These are phyloP conservation scores for Coleophora flavipennella DNA, from an alignment of 2,888 invertebrate genomes.

Conservation along the genomic window DNA sequence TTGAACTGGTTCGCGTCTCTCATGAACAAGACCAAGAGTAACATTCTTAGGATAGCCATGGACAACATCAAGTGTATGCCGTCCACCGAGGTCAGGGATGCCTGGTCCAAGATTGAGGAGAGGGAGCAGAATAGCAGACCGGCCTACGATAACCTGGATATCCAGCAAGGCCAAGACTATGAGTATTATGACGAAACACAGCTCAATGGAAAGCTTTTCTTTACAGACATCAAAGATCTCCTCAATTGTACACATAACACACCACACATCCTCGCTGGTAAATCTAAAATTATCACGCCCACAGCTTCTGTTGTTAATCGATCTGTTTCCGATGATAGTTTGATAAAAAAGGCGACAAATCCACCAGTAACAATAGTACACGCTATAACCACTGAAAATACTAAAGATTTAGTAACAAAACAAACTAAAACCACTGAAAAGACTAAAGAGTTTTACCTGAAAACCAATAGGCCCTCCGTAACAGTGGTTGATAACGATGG, in stretches of 20 bases:
- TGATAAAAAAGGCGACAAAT: no score
- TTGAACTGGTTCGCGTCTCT: slow-evolving; percentile 51
- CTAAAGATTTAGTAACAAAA: no score
- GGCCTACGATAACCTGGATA: slow-evolving; percentile 28
- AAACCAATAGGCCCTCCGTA: no score
- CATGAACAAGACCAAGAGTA: slow-evolving; percentile 48
- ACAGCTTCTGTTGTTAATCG: neutral
- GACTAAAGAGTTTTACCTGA: no score
- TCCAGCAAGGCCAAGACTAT: slow-evolving; percentile 33
- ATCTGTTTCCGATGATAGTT: no score
- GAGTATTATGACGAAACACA: slow-evolving; percentile 61
- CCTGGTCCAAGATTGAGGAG: slow-evolving; percentile 40
- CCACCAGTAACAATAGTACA: no score
- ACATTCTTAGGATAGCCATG: slow-evolving; percentile 33
- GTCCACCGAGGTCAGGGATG: slow-evolving; percentile 33
- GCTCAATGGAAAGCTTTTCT: slow-evolving; percentile 57
- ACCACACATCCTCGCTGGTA: slow-evolving; percentile 9
- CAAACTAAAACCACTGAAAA: no score
- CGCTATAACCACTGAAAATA: no score
- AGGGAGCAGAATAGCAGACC: slow-evolving; percentile 28
- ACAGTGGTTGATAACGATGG: slow-evolving; percentile 6
- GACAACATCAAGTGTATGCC: slow-evolving; percentile 58
- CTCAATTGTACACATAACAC: slow-evolving; percentile 34
- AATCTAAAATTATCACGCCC: slow-evolving; percentile 9
- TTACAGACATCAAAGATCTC: slow-evolving; percentile 46